Evolutionary conservation across 1,140 invertebrate genomes (phyloP).

Genomic region (Bactericera cockerelli): DNA sequence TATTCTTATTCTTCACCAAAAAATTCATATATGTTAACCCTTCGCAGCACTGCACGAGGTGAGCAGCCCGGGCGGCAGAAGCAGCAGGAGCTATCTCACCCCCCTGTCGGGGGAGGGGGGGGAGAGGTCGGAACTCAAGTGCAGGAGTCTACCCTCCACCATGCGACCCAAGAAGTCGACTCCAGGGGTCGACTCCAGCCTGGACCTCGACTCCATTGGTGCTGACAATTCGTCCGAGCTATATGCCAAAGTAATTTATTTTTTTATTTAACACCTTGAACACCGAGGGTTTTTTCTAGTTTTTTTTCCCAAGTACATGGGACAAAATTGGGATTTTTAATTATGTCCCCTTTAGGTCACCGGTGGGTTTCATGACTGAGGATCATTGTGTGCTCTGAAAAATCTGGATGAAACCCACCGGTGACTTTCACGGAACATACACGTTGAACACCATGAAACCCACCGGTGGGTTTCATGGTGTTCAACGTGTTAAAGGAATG

Average conservation of each 20-base stretch:
- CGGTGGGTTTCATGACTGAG: no score
- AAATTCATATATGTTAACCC: no score
- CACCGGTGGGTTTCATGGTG: no score
- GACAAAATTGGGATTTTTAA: no score
- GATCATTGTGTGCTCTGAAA: no score
- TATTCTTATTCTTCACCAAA: no score
- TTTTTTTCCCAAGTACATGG: no score
- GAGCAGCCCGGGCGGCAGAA: constrained; percentile 27
- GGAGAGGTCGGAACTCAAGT: constrained; percentile 39
- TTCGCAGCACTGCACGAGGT: background rate
- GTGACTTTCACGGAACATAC: no score
- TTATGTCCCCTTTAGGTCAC: no score
- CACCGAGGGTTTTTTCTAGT: background rate
- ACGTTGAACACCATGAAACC: no score
- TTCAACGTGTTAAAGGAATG: no score
- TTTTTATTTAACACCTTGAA: background rate
- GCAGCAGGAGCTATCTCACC: constrained; percentile 21
- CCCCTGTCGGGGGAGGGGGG: constrained; percentile 17
- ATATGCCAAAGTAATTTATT: constrained; percentile 45
- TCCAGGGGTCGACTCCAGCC: constrained; percentile 47
- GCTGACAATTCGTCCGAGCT: constrained; percentile 50
- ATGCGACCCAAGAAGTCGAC: constrained; percentile 43
- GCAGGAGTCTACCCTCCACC: constrained; percentile 47
- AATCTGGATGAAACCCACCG: no score
- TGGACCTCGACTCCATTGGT: constrained; percentile 40